Conservation (phyloP, 2,113 vertebrate species). For the Pipa parva region DNA sequence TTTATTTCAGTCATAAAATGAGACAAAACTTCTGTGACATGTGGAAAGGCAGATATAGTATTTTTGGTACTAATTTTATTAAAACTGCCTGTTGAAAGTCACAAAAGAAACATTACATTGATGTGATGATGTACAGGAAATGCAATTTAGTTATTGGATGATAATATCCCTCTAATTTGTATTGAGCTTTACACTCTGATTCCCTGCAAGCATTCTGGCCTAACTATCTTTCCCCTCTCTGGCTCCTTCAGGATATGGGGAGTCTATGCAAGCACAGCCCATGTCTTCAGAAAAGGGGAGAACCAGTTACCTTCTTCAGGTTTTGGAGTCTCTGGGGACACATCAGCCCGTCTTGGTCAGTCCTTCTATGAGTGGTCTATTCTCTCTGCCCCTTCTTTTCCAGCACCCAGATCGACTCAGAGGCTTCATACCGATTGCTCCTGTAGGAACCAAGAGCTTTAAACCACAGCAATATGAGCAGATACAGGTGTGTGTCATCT, state of each 20-base stretch:
- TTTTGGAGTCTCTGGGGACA: conserved; percentile 72
- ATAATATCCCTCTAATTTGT: too few relatives aligned
- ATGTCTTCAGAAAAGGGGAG: conserved; percentile 65
- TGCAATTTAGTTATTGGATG: too few relatives aligned
- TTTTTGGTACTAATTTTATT: too few relatives aligned
- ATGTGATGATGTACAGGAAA: too few relatives aligned
- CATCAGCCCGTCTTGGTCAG: conserved; percentile 75
- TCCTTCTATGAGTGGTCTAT: conserved; percentile 90
- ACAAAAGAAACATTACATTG: too few relatives aligned
- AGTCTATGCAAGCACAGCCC: conserved; percentile 67
- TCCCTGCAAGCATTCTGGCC: too few relatives aligned
- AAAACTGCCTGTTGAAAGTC: too few relatives aligned
- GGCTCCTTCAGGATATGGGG: conserved; percentile 75
- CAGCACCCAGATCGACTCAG: conserved; percentile 62
- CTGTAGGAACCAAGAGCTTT: conserved; percentile 77
- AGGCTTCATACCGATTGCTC: conserved; percentile 83
- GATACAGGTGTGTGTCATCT: conserved; percentile 76
- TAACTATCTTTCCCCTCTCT: conserved; percentile 31
- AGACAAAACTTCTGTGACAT: too few relatives aligned
- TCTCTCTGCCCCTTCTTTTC: conserved; percentile 85
- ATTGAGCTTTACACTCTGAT: not conserved
- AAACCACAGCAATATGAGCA: conserved; percentile 72
- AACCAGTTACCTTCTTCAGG: conserved; percentile 68
- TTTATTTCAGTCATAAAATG: too few relatives aligned
- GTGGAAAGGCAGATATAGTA: too few relatives aligned